These are phyloP conservation scores for Hemichromis elongatus DNA, from an alignment of 2,113 vertebrate genomes.

Conservation along the genomic window DNA sequence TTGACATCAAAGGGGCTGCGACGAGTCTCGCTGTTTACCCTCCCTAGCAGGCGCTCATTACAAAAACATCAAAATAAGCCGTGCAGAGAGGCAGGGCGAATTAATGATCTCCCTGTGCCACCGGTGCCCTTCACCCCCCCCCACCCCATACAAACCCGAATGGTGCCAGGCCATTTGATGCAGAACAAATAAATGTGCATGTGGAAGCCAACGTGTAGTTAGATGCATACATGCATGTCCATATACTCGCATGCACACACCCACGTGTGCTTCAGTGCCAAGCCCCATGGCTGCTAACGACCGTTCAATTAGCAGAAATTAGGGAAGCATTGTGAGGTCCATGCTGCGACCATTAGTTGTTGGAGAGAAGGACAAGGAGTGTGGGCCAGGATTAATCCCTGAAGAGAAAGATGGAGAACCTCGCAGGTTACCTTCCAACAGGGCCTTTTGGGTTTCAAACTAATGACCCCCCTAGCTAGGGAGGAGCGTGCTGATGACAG, in stretches of 20 bases:
- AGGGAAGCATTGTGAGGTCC: constrained; percentile 69
- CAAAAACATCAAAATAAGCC: constrained; percentile 75
- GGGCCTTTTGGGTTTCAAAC: not conserved
- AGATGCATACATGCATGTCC: not conserved
- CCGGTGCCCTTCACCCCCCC: constrained; percentile 41
- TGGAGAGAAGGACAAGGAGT: constrained; percentile 51
- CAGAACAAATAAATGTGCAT: constrained; percentile 40
- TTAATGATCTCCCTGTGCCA: constrained; percentile 72
- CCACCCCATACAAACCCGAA: not conserved
- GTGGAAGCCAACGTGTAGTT: not conserved
- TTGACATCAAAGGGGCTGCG: constrained; percentile 67
- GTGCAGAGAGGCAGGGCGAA: constrained; percentile 62
- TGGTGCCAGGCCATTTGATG: constrained; percentile 56
- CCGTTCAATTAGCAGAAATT: constrained; percentile 75
- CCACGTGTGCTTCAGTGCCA: constrained; percentile 35
- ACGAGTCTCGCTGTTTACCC: constrained; percentile 64
- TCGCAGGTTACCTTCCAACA: constrained; percentile 35
- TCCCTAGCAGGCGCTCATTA: constrained; percentile 72
- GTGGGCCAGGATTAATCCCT: constrained; percentile 61
- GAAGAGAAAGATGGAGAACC: constrained; percentile 40
- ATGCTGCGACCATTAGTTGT: constrained; percentile 71
- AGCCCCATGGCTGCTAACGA: constrained; percentile 67
- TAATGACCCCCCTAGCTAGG: constrained; percentile 24
- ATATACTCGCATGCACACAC: not conserved
- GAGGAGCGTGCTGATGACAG: not conserved